phyloP scores from a whole-genome alignment of 1,140 invertebrate genomes.

The Andricus grossulariae region DNA sequence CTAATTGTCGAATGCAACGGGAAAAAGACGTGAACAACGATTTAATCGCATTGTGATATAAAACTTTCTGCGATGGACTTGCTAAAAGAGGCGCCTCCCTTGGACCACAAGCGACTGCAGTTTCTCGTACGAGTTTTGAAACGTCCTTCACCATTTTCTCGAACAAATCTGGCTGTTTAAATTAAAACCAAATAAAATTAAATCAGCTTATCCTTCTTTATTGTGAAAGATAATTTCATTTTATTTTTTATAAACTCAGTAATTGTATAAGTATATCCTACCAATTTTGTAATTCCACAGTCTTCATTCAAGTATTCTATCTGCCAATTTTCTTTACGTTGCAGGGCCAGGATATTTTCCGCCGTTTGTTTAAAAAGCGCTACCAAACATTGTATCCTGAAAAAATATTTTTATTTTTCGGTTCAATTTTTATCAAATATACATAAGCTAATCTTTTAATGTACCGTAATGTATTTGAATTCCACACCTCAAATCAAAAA shows the following conservation, averaged over 20 bases:
- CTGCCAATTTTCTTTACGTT: conserved; percentile 90
- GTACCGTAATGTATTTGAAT: background rate
- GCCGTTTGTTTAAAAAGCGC: conserved; percentile 90
- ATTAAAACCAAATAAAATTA: conserved; percentile 39
- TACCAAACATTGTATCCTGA: conserved; percentile 88
- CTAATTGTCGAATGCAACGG: conserved; percentile 80
- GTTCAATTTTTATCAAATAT: conserved; percentile 13
- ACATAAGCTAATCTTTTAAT: no score
- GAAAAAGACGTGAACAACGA: conserved; percentile 83
- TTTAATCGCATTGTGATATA: conserved; percentile 83
- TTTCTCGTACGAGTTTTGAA: conserved; percentile 90
- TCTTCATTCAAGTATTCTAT: conserved; percentile 88
- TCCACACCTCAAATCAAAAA: conserved; percentile 86
- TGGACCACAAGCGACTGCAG: conserved; percentile 84
- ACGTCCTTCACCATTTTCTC: conserved; percentile 90
- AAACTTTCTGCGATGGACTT: conserved; percentile 79
- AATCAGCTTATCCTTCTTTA: background rate
- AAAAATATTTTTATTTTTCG: conserved; percentile 42
- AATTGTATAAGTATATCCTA: conserved; percentile 65
- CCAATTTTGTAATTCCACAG: conserved; percentile 89
- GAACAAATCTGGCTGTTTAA: conserved; percentile 86
- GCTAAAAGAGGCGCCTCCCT: conserved; percentile 84
- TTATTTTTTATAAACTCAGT: background rate
- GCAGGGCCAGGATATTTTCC: conserved; percentile 86
- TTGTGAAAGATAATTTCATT: background rate